Evolutionary conservation across 2,797 vertebrate genomes (phyloP).

Genomic region (Ptychadena robeensis): DNA sequence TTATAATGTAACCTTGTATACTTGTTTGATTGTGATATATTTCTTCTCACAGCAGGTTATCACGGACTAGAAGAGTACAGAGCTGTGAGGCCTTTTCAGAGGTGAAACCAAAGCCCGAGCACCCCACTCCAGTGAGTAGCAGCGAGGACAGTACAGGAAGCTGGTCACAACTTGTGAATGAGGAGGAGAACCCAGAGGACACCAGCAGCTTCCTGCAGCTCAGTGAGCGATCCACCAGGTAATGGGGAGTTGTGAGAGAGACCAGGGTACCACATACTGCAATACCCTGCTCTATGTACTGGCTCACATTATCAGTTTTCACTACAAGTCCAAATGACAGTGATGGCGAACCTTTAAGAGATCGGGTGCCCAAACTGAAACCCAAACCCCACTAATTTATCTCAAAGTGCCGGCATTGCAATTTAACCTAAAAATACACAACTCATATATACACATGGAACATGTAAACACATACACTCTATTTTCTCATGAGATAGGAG

Average conservation of each 20-base stretch:
- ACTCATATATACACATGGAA: too few relatives aligned
- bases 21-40: background rate
- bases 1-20: too few relatives aligned
- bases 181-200: constrained; percentile 93
- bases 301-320: too few relatives aligned
- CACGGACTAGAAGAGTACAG: background rate
- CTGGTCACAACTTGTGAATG: constrained; percentile 93
- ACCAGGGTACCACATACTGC: background rate
- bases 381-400: too few relatives aligned
- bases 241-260: background rate
- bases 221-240: constrained; percentile 93
- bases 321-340: too few relatives aligned
- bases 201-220: constrained; percentile 96
- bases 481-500: too few relatives aligned
- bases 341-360: too few relatives aligned
- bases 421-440: too few relatives aligned
- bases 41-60: background rate
- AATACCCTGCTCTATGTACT: too few relatives aligned
- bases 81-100: constrained; percentile 8
- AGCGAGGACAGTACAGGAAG: constrained; percentile 95
- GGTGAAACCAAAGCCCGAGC: constrained; percentile 66
- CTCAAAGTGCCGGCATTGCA: too few relatives aligned
- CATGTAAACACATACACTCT: too few relatives aligned
- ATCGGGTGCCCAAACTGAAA: too few relatives aligned
- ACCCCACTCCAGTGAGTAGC: constrained; percentile 85